Percentiles rank a stretch among this genome's conserved stretches.
These are phyloP conservation scores for Ceuthmochares aereus DNA, from an alignment of 2,113 vertebrate species.

Conservation along the genomic window DNA sequence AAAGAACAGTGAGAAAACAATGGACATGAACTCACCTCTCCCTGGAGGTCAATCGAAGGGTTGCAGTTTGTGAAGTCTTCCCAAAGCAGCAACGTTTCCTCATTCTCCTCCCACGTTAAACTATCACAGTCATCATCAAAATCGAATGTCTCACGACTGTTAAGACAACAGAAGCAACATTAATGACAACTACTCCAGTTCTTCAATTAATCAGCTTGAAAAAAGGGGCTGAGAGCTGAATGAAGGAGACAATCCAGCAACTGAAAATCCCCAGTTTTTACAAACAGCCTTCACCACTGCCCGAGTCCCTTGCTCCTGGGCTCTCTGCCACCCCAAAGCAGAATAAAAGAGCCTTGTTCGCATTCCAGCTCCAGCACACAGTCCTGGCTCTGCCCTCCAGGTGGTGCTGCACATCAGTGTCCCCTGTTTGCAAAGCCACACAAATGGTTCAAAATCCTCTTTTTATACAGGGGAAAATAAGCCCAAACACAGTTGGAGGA, in stretches of 20 bases:
- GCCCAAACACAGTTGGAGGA: not conserved
- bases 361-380: not conserved
- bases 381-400: conserved; percentile 48
- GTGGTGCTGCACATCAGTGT: conserved; percentile 32
- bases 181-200: not conserved
- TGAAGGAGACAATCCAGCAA: not conserved
- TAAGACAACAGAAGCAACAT: conserved; percentile 60
- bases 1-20: not conserved
- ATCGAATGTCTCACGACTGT: conserved; percentile 93
- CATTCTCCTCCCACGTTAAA: conserved; percentile 96
- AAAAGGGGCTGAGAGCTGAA: not conserved
- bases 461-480: not conserved
- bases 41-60: conserved; percentile 76
- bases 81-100: conserved; percentile 95
- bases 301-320: not conserved
- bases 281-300: not conserved
- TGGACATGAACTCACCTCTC: conserved; percentile 65
- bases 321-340: conserved; percentile 3
- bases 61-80: conserved; percentile 98
- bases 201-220: not conserved
- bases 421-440: not conserved
- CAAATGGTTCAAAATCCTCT: not conserved
- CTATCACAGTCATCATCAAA: conserved; percentile 97
- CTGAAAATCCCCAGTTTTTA: not conserved
- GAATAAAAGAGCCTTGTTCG: not conserved